These are phyloP conservation scores for Eutolmus rufibarbis DNA, from an alignment of 2,888 invertebrate genomes.

Conservation along the genomic window DNA sequence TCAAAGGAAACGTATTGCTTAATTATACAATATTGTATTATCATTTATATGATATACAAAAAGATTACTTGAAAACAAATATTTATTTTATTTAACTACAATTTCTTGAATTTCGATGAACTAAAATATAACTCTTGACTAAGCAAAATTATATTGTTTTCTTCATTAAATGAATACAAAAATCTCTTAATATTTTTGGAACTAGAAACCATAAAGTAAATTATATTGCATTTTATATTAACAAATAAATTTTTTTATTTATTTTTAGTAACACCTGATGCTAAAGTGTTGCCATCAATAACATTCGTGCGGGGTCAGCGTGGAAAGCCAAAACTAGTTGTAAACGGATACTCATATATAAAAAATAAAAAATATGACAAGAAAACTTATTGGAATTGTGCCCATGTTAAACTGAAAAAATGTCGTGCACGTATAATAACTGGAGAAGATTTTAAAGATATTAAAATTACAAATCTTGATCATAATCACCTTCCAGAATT, in stretches of 20 bases:
- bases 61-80: too few species aligned
- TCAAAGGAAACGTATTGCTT: too few species aligned
- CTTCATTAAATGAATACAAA: not conserved
- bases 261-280: not conserved
- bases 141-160: not conserved
- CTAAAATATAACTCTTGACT: not conserved
- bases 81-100: too few species aligned
- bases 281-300: conserved; percentile 16
- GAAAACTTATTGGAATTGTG: conserved; percentile 55
- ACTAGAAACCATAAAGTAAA: not conserved
- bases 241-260: not conserved
- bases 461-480: conserved; percentile 50
- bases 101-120: not conserved
- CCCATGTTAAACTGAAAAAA: conserved; percentile 52
- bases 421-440: conserved; percentile 53
- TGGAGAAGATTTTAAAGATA: conserved; percentile 47
- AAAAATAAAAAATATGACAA: conserved; percentile 52
- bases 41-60: too few species aligned
- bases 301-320: conserved; percentile 53
- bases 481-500: conserved; percentile 54
- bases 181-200: not conserved
- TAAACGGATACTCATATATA: conserved; percentile 54
- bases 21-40: too few species aligned
- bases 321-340: conserved; percentile 54
- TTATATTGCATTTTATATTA: not conserved